Evolutionary conservation across 30 jellyfish, hydroid and myxozoan genomes (phyloP), one percentile per base, ranked within the genome.

Genomic region (Sanderia malayensis): DNA sequence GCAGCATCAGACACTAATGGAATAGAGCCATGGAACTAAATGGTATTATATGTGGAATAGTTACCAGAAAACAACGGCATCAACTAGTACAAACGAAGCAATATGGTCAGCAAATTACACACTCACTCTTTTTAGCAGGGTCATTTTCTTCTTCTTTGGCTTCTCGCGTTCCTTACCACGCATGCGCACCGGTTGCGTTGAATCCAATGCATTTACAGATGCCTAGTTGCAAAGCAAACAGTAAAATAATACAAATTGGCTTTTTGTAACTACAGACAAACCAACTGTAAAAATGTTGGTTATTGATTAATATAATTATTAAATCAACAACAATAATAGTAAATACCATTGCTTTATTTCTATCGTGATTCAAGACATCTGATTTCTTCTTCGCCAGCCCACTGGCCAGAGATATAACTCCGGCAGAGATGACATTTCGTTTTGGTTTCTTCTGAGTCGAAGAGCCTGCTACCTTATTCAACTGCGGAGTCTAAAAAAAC

Each of bases 361-460:
- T 9, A 1, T 37, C 73, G 13, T 58, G 32, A 46, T 58, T 78
- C 60, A 86, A 70, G 9, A 95, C 95, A 4, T 49, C 64, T 49
- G 64, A 9, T 49, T 49, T 37, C 52, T 77, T 63, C 89, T 87
- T 87, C 22, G 95, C 96, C 25, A 87, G 71, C 18, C 96, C 96
- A 49, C 85, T 53, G 25, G 75, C 96, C 17, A 87, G 92, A 23
- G 96, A 87, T 4, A 87, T 49, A 7, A 87, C 96, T 4, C 96
- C 96, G 18, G 94, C 59, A 8, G 96, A 80, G 28, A 87, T 31
- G 22, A 69, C 47, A 17, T 53, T 66, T 22, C 41, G 68, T 44
- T 60, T 75, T 31, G 72, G 19, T 29, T 64, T 4, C 76, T 34
- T 79, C 32, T 29, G 52, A 37, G 6, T 37, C 52, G 13, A 37